These are phyloP conservation scores for Mirza zaza DNA, from an alignment of 2,113 vertebrate genomes.

Conservation along the genomic window DNA sequence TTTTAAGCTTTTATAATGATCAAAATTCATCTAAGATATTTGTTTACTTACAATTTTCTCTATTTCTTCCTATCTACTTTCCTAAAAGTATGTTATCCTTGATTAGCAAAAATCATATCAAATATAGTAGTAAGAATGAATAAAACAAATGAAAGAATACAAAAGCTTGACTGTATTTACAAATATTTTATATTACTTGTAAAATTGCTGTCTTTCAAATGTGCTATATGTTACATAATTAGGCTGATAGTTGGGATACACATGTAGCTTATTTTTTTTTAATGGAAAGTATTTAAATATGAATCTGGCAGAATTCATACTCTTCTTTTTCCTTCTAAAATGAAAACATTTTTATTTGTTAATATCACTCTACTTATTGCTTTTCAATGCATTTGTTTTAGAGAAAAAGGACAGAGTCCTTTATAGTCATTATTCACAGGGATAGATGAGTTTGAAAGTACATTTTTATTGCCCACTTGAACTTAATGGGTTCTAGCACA, in stretches of 20 bases:
- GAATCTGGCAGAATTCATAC: background rate
- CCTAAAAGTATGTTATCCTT: background rate
- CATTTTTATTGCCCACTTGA: slow-evolving; percentile 75
- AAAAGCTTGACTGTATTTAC: background rate
- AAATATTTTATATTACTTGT: background rate
- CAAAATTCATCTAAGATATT: background rate
- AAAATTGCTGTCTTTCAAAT: background rate
- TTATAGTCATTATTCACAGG: slow-evolving; percentile 58
- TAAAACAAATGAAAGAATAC: background rate
- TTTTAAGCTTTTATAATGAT: background rate
- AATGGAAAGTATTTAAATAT: background rate
- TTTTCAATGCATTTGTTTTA: slow-evolving; percentile 64
- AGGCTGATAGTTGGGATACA: background rate
- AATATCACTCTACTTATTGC: background rate
- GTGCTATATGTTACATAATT: background rate
- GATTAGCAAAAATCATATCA: background rate
- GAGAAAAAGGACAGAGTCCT: background rate
- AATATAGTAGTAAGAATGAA: background rate
- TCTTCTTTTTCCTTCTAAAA: slow-evolving; percentile 15
- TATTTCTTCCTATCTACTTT: background rate
- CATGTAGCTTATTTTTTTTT: background rate
- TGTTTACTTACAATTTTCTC: background rate
- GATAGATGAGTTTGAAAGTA: slow-evolving; percentile 63
- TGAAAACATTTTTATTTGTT: slow-evolving; percentile 1
- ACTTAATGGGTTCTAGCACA: slow-evolving; percentile 66